Base-by-base conservation (phyloP, 2,888 invertebrate genomes). In the Thyatira batis region DNA sequence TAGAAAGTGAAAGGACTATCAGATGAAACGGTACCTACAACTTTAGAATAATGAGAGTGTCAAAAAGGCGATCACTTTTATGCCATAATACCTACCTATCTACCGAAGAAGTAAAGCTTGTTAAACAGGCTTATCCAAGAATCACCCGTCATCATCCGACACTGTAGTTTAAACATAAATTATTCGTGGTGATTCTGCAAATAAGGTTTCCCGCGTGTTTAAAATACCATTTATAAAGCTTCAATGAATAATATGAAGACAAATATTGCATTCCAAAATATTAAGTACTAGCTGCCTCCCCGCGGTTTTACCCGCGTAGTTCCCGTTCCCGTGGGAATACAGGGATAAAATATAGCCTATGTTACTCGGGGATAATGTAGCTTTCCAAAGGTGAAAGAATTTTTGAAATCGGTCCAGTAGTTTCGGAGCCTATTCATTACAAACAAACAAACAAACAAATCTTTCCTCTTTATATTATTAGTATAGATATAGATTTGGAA, bases 161-260 rank as follows among this genome's bases (percentile, higher is more conserved):
- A 73, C 52, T 58, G 56, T 58, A 61, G 28, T 28, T 67, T 58
- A 57, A 69, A 77, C 63, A 70, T 71, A 69, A 71, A 75, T 77
- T 75, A 75, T 69, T 66, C 59, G 63, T 64, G 61, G 69, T 67
- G 68, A 69, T 75, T 76, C 73, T 63, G 75, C 66, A 67, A 70
- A 63, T 60, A 63, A 56, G 55, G 68, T 70, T 65, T 71, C 61
- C 64, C 58, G 60, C 58, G 61, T 61, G 55, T 61, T 53, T 11
- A 13, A 30, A 20, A 52, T 23, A 43, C 25, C 13, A 17, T 39
- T 11, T 17, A 39, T 39, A 39, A 30, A 30, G 5, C 13, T 11
- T 11, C n/a, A 30, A 11, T 3, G n/a, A 13, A 11, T 33, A n/a
- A 13, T 33, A 13, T 39, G 6, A 39, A 17, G 39, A n/a, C n/a